A percentile compares a stretch with the other conserved stretches of the same genome.
Evolutionary conservation across 2,888 invertebrate species (phyloP).

Genomic region (Taenaris catops): DNA sequence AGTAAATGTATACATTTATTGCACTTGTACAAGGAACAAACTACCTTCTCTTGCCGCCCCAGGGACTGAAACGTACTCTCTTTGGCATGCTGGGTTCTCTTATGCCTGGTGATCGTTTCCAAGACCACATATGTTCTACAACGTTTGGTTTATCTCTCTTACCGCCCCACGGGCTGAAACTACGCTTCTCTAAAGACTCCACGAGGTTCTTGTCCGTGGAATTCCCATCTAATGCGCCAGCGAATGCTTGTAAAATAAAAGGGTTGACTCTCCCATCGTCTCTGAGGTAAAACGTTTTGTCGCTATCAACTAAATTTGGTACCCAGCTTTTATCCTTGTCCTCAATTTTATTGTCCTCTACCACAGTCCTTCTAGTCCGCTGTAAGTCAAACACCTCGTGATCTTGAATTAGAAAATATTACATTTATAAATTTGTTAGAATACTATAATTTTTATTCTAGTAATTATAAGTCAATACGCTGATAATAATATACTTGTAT

Average conservation of each 20-base stretch:
- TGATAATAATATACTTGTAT: slow-evolving; percentile 18
- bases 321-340: slow-evolving; percentile 37
- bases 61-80: slow-evolving; percentile 66
- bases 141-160: slow-evolving; percentile 38
- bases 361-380: slow-evolving; percentile 29
- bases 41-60: slow-evolving; percentile 72
- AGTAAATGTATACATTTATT: too few relatives aligned
- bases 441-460: slow-evolving; percentile 18
- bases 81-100: slow-evolving; percentile 72
- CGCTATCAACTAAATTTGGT: slow-evolving; percentile 42
- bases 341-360: slow-evolving; percentile 28
- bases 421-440: too few relatives aligned
- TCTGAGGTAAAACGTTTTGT: slow-evolving; percentile 39
- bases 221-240: slow-evolving; percentile 35
- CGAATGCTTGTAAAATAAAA: slow-evolving; percentile 30
- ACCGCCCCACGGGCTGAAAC: slow-evolving; percentile 71
- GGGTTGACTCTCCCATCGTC: slow-evolving; percentile 34
- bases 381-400: slow-evolving; percentile 26
- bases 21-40: too few relatives aligned
- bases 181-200: slow-evolving; percentile 44
- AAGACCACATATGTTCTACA: slow-evolving; percentile 58
- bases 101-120: slow-evolving; percentile 50
- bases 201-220: slow-evolving; percentile 30
- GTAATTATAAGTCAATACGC: slow-evolving; percentile 17
- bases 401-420: too few relatives aligned